Conservation (phyloP, 2,113 vertebrate species). For the Mastomys coucha region DNA sequence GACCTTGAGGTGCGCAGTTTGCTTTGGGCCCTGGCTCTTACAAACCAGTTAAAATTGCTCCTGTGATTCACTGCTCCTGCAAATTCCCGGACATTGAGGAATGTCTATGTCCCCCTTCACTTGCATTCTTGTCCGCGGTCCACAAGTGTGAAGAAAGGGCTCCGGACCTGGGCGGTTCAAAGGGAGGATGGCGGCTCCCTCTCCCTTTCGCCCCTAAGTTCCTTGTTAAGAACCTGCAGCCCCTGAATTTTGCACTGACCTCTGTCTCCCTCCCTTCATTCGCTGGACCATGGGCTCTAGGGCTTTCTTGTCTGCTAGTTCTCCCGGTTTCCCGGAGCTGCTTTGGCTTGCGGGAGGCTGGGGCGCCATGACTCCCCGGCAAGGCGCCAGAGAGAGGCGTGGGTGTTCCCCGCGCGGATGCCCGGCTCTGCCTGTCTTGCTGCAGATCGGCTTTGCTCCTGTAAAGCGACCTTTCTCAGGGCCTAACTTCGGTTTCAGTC, state of each 20-base stretch:
- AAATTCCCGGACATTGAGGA: neutral
- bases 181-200: neutral
- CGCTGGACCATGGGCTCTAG: neutral
- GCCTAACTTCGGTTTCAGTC: neutral
- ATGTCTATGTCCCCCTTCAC: neutral
- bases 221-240: constrained; percentile 18
- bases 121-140: neutral
- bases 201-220: constrained; percentile 47
- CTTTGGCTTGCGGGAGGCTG: neutral
- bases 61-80: neutral
- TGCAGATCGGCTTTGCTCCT: neutral
- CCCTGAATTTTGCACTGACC: neutral
- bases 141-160: neutral
- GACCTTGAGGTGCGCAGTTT: constrained; percentile 3
- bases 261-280: neutral
- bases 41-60: neutral
- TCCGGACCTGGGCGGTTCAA: neutral
- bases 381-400: constrained; percentile 40
- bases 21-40: neutral
- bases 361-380: neutral
- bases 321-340: neutral
- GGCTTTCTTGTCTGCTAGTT: neutral
- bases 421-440: constrained; percentile 50
- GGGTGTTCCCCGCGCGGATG: constrained; percentile 42
- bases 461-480: constrained; percentile 49